Conservation (phyloP, 1,140 invertebrate species). For the Trissolcus basalis region DNA sequence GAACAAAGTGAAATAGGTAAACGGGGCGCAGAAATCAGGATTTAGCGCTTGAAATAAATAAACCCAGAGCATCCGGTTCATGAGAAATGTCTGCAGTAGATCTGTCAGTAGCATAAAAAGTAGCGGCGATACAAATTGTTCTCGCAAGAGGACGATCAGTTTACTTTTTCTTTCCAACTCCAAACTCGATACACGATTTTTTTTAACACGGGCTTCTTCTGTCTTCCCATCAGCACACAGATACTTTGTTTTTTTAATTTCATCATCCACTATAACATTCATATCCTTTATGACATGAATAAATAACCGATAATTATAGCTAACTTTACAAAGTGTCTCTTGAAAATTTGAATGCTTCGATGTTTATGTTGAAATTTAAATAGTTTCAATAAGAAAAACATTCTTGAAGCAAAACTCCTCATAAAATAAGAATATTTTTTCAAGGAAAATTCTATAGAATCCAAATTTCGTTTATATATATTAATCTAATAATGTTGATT, state of each 20-base stretch:
- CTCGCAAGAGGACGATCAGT: conserved; percentile 57
- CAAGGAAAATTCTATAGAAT: too few species aligned
- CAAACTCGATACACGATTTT: conserved; percentile 56
- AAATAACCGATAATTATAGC: too few species aligned
- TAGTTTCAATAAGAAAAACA: too few species aligned
- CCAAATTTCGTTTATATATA: too few species aligned
- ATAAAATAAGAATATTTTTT: too few species aligned
- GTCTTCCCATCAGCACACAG: conserved; percentile 12
- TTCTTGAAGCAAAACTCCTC: too few species aligned
- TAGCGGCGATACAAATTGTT: conserved; percentile 58
- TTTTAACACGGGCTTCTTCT: conserved; percentile 51
- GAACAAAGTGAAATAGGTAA: background rate
- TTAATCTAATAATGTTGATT: too few species aligned
- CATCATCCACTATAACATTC: too few species aligned
- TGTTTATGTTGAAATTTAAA: too few species aligned
- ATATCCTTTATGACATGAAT: too few species aligned
- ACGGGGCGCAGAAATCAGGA: conserved; percentile 31
- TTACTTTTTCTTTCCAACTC: conserved; percentile 41
- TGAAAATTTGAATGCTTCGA: too few species aligned
- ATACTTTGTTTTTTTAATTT: conserved; percentile 58
- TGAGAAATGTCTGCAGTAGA: conserved; percentile 59
- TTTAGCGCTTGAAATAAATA: conserved; percentile 58
- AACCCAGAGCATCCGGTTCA: conserved; percentile 53
- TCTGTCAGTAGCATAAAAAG: conserved; percentile 59
- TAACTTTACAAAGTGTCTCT: too few species aligned